Conservation (phyloP, 2,113 vertebrate genomes). For the Narcine bancroftii region DNA sequence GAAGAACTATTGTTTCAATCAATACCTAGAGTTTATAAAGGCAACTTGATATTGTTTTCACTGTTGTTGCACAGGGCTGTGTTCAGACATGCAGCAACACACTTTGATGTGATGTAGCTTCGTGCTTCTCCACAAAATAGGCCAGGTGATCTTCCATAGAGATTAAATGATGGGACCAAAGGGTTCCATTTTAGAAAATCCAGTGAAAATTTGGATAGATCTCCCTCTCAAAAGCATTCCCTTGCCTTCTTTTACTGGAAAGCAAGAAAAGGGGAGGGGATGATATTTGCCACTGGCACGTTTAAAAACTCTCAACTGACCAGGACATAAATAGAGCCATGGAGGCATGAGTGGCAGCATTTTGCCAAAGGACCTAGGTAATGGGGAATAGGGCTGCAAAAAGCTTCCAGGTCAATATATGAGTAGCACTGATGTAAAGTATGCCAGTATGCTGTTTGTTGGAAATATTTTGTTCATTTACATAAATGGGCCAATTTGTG, state of each 20-base stretch:
- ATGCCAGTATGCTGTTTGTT: background rate
- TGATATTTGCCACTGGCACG: background rate
- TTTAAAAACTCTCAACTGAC: background rate
- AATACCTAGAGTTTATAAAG: background rate
- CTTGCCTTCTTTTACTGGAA: conserved; percentile 14
- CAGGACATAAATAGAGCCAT: background rate
- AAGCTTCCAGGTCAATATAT: background rate
- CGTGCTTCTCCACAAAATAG: background rate
- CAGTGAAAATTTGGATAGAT: background rate
- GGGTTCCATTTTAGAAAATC: background rate
- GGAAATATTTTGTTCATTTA: conserved; percentile 18
- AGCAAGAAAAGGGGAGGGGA: background rate
- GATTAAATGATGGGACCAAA: background rate
- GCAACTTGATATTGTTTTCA: background rate
- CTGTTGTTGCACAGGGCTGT: background rate
- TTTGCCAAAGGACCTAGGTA: background rate
- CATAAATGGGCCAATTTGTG: background rate
- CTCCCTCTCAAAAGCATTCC: background rate
- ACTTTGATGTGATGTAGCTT: background rate
- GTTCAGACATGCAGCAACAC: background rate
- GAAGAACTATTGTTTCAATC: background rate
- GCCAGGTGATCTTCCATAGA: background rate
- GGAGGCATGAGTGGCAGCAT: background rate
- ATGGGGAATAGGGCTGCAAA: background rate
- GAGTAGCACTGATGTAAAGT: background rate